A percentile compares a stretch with the other conserved stretches of the same genome.
phyloP scores from a whole-genome alignment of 2,888 invertebrate species.

The Choristoneura rosaceana region DNA sequence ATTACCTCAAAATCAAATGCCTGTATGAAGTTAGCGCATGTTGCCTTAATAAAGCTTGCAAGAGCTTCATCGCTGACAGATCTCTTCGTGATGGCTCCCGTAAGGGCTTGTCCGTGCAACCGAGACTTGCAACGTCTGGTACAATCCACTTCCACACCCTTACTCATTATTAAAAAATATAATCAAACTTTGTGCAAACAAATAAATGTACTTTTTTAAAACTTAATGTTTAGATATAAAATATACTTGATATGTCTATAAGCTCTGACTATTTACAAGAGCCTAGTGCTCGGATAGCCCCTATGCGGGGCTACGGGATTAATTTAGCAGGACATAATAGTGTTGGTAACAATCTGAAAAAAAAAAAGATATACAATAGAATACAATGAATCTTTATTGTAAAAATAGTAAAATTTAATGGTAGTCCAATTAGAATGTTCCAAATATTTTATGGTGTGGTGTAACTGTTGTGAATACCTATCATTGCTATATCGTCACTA shows the following conservation, averaged over 20 bases:
- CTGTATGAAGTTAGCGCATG: constrained; percentile 86
- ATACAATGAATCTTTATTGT: too few species aligned
- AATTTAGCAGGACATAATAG: constrained; percentile 71
- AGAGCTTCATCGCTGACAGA: constrained; percentile 85
- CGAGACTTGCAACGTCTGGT: constrained; percentile 85
- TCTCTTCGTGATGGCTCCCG: constrained; percentile 87
- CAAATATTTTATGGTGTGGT: too few species aligned
- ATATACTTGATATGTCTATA: constrained; percentile 1
- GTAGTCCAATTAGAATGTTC: too few species aligned
- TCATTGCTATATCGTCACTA: too few species aligned
- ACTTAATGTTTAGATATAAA: background rate
- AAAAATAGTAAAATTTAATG: too few species aligned
- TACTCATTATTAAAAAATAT: constrained; percentile 67
- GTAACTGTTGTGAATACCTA: too few species aligned
- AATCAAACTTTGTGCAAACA: background rate
- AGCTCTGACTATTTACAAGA: constrained; percentile 56
- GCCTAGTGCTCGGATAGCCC: constrained; percentile 62
- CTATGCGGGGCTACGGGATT: constrained; percentile 62
- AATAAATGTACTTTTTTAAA: background rate
- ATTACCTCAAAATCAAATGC: constrained; percentile 86
- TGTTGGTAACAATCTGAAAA: constrained; percentile 67
- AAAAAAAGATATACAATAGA: constrained; percentile 29
- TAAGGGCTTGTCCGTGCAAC: constrained; percentile 85
- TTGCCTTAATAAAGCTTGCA: constrained; percentile 84
- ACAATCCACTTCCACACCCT: constrained; percentile 82